These are phyloP conservation scores for Macrotis lagotis DNA, from an alignment of 2,113 vertebrate species.

Conservation along the genomic window DNA sequence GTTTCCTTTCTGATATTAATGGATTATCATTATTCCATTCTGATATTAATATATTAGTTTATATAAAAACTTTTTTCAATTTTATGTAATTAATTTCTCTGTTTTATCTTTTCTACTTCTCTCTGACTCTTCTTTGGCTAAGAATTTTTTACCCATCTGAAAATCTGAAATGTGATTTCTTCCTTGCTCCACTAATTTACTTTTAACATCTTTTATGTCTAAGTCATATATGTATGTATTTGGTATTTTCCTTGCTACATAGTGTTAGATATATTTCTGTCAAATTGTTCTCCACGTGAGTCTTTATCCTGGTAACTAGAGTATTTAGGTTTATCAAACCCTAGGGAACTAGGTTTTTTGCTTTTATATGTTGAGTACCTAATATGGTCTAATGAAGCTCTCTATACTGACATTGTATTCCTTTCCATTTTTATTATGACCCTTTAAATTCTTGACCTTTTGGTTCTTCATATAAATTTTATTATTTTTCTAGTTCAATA, in stretches of 20 bases:
- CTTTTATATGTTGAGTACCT: background rate
- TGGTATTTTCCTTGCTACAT: background rate
- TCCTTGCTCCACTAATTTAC: background rate
- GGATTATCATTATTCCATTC: no score
- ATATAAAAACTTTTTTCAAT: background rate
- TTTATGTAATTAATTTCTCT: background rate
- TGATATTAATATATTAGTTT: background rate
- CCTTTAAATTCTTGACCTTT: background rate
- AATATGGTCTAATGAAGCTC: background rate
- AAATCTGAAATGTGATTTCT: background rate
- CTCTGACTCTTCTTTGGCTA: background rate
- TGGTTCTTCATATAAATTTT: no score
- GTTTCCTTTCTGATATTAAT: background rate
- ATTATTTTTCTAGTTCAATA: no score
- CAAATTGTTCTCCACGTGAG: background rate
- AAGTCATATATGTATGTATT: background rate
- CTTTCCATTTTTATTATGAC: background rate
- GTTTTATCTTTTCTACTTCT: background rate
- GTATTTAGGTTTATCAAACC: background rate
- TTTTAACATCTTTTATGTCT: background rate
- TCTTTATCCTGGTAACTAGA: background rate
- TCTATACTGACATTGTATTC: background rate
- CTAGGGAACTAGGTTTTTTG: background rate
- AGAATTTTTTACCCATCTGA: background rate
- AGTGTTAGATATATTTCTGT: background rate